Base-by-base conservation (phyloP, 2,113 vertebrate species). In the Vulpes ferrilata region DNA sequence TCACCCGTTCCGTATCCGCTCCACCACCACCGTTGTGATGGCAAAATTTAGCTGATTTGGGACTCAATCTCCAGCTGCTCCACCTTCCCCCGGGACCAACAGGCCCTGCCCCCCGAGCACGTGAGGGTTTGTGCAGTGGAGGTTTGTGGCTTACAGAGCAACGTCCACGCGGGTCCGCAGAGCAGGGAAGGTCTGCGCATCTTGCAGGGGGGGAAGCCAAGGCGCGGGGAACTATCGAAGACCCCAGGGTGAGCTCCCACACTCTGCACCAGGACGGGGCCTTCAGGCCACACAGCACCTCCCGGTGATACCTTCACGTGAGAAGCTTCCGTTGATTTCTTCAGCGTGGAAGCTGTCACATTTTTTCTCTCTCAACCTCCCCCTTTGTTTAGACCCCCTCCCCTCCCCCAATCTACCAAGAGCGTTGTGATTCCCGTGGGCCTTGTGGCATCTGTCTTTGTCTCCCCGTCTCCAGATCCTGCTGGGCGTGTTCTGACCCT, bases 41-140 rank as follows among this genome's bases (percentile, higher is more conserved):
- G 78, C 65, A 94, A 88, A 64, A 96, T 79, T 27, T 57, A 97
- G 13, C n/a, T 88, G 53, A 59, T 67, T 93, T 38, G 43, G 51
- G 19, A 59, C 20, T 67, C 53, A 7, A 17, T 91, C 79, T 95
- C 62, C 62, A 94, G 90, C 57, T 53, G 62, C 57, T 60, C 7
- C 15, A 79, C 69, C 96, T 23, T 94, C 76, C 57, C 43, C 53
- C 6, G 19, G 30, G 65, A 85, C 60, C 57, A 25, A 59, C 27
- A 82, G 10, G 3, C 73, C 53, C 59, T 94, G 55, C 38, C 55
- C 84, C 84, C 71, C 57, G 51, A 76, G 23, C 7, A 55, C 59
- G 9, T 11, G n/a, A 62, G 15, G 62, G 25, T 76, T 73, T 80
- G 51, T 43, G 57, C 3, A 51, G 30, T 3, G 35, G 20, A 17